Conservation (phyloP, 35 echinoderm and acorn worm genomes). For the Patiria miniata region DNA sequence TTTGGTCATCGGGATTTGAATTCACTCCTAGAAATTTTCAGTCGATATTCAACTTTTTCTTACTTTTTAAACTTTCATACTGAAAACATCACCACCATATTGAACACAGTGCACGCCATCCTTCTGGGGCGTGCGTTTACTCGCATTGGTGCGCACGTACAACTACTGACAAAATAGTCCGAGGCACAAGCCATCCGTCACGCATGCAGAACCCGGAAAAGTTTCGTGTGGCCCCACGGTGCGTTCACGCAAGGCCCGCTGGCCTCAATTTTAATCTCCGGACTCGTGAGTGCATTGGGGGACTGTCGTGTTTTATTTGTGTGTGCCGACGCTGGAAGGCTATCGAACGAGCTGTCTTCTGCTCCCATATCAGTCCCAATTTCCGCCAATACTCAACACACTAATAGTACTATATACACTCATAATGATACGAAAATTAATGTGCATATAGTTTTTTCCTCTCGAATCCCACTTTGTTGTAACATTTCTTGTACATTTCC, state of each 20-base stretch:
- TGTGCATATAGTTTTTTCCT: too few relatives aligned
- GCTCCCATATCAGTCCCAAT: constrained; percentile 2
- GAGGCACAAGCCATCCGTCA: constrained; percentile 4
- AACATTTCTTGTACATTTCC: too few relatives aligned
- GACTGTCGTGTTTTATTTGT: background rate
- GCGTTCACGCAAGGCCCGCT: constrained; percentile 2
- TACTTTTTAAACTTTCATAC: too few relatives aligned
- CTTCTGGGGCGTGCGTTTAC: background rate
- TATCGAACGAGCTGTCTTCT: background rate
- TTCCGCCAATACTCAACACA: background rate
- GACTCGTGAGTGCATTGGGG: background rate
- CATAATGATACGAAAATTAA: too few relatives aligned
- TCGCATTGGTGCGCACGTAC: background rate
- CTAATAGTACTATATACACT: too few relatives aligned
- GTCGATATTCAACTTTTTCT: too few relatives aligned
- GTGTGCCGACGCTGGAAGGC: background rate
- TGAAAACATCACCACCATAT: background rate
- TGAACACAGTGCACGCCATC: background rate
- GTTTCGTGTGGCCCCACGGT: constrained; percentile 1
- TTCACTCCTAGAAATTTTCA: too few relatives aligned
- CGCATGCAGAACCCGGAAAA: constrained; percentile 15
- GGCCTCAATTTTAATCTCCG: constrained; percentile 27
- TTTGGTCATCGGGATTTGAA: too few relatives aligned
- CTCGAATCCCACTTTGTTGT: too few relatives aligned
- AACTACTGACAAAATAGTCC: background rate